phyloP scores from a whole-genome alignment of 2,113 vertebrate genomes.

The Rattus rattus region DNA sequence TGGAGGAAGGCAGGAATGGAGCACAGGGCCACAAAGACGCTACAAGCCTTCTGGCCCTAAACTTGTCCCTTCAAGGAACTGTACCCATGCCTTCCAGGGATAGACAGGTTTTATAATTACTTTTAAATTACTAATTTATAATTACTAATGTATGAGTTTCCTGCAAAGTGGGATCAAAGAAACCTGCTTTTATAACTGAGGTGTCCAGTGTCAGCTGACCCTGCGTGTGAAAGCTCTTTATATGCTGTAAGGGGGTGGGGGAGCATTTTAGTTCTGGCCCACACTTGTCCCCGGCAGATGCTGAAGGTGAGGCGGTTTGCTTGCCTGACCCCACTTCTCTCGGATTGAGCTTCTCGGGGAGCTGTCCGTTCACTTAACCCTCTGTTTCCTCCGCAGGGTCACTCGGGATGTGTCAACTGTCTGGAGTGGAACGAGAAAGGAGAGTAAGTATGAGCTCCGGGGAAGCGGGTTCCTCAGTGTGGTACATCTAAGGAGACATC shows the following conservation, averaged over 20 bases:
- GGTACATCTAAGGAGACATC: background rate
- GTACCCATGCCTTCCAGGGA: background rate
- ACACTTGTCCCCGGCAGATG: background rate
- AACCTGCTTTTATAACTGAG: constrained; percentile 18
- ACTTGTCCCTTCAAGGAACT: background rate
- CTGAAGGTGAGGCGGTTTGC: background rate
- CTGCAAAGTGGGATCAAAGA: constrained; percentile 34
- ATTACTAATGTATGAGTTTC: constrained; percentile 24
- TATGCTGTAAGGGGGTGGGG: background rate
- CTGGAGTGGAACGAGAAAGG: constrained; percentile 99
- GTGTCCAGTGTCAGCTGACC: background rate
- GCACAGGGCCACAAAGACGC: background rate
- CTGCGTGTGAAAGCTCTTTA: background rate
- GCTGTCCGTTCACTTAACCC: constrained; percentile 56
- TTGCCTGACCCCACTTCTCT: background rate
- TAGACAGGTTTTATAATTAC: background rate
- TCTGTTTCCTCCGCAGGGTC: constrained; percentile 89
- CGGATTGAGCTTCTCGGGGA: background rate
- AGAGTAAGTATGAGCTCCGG: constrained; percentile 91
- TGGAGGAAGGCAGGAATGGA: background rate
- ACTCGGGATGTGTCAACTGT: constrained; percentile 99
- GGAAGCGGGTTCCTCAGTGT: background rate
- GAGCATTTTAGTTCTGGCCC: background rate
- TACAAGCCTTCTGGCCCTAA: background rate
- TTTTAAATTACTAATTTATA: background rate